Evolutionary conservation across 2,113 vertebrate species (phyloP), one percentile per base, ranked within the genome.

Genomic region (Pterocles burchelli): DNA sequence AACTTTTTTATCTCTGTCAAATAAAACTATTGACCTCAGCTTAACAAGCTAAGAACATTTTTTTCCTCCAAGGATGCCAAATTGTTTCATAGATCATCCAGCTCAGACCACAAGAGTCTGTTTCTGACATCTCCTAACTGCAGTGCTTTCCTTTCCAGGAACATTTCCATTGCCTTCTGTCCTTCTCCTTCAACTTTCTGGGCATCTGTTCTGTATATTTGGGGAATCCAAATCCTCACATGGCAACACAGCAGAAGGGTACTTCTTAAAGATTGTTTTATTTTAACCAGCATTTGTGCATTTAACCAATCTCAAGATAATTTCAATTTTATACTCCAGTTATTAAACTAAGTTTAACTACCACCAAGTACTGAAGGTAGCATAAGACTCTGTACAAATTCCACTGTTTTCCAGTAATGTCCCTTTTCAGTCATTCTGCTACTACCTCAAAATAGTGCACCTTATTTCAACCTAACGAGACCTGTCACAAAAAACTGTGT

Each of bases 401-500:
- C 26, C 18, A 48, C 29, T 95, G 45, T 93, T 83, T 97, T 62
- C 73, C n/a, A 61, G 20, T 51, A 87, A 90, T 67, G 34, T 58
- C 49, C 45, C 48, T 95, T 89, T 84, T 83, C 62, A 93, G 31
- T 97, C 74, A 92, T 75, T 92, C 61, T 80, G 66, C 81, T 93
- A 90, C 76, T 90, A 77, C 2, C 36, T 85, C 80, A 95, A 94
- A 97, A 95, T 85, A 96, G 89, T 54, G 9, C 45, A 84, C 54
- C 24, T 92, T 90, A 96, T 96, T 96, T 97, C 13, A 78, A 76
- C n/a, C 29, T 95, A 93, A 86, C 43, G 70, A 83, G 66, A 88
- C 10, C 26, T 93, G 24, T 94, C 45, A 75, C 75, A 95, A 77
- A 95, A 94, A 45, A 85, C 7, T 65, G 8, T 72, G 80, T 49